These are phyloP conservation scores for Theodoxus fluviatilis DNA, from an alignment of 2,888 invertebrate species.

Conservation along the genomic window DNA sequence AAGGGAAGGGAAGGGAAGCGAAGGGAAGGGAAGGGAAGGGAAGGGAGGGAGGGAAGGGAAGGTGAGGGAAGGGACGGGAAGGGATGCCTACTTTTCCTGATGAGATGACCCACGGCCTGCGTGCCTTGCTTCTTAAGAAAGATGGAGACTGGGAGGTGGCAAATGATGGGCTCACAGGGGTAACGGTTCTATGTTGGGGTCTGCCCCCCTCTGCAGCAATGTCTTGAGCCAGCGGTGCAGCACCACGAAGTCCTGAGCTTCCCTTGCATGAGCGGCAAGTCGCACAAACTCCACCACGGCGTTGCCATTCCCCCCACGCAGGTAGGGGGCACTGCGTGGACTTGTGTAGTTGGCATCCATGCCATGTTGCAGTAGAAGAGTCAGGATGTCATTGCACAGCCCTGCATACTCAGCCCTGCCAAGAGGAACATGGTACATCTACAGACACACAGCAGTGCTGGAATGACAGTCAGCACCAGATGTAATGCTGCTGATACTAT, in stretches of 20 bases:
- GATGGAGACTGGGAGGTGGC: slow-evolving; percentile 68
- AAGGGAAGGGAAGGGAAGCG: no score
- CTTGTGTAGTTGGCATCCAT: slow-evolving; percentile 73
- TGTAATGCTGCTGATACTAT: slow-evolving; percentile 1
- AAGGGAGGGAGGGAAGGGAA: no score
- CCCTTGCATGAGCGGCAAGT: slow-evolving; percentile 75
- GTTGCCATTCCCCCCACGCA: slow-evolving; percentile 63
- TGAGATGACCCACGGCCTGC: slow-evolving; percentile 71
- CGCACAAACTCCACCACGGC: slow-evolving; percentile 73
- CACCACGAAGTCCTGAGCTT: slow-evolving; percentile 74
- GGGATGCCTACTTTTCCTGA: no score
- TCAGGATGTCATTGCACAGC: slow-evolving; percentile 76
- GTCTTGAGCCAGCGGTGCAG: slow-evolving; percentile 76
- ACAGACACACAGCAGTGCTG: no score
- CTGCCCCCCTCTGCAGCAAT: slow-evolving; percentile 77
- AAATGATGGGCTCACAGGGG: slow-evolving; percentile 67
- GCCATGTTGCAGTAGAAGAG: slow-evolving; percentile 74
- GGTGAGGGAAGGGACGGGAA: no score
- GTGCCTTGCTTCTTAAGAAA: slow-evolving; percentile 67
- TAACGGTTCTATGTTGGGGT: slow-evolving; percentile 75
- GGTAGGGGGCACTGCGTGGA: slow-evolving; percentile 65
- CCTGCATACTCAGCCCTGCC: slow-evolving; percentile 58
- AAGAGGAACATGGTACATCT: no score
- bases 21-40: no score
- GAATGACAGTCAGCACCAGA: no score